A percentile compares a stretch with the other conserved stretches of the same genome.
Conservation (phyloP, 2,888 invertebrate species). For the Athalia circularis region DNA sequence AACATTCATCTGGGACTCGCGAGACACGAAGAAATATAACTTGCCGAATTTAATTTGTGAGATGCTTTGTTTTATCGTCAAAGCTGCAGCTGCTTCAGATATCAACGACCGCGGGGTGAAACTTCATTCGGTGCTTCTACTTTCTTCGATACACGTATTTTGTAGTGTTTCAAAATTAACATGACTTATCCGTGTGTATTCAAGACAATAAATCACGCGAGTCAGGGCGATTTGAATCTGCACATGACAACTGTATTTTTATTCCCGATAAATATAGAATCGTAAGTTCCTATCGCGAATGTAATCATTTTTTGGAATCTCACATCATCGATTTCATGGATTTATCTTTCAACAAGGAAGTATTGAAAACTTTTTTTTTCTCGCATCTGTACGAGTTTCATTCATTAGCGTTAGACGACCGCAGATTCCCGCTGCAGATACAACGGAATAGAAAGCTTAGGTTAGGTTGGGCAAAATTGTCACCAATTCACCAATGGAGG, state of each 20-base stretch:
- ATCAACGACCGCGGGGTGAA: neutral
- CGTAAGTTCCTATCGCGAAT: slow-evolving; percentile 11
- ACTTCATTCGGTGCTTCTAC: neutral
- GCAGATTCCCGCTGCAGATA: slow-evolving; percentile 7
- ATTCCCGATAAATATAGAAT: neutral
- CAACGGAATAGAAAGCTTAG: neutral
- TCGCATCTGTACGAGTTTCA: neutral
- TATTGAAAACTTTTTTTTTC: neutral
- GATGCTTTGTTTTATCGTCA: too few relatives aligned
- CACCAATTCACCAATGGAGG: too few relatives aligned
- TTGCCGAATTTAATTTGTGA: too few relatives aligned
- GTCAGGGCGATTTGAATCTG: neutral
- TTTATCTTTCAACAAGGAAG: neutral
- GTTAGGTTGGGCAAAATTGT: neutral
- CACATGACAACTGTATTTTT: slow-evolving; percentile 1
- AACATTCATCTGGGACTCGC: too few relatives aligned
- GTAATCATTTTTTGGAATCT: too few relatives aligned
- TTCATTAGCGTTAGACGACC: neutral
- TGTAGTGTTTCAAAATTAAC: slow-evolving; percentile 6
- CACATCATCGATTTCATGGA: too few relatives aligned
- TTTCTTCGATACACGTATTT: neutral
- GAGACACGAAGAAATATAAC: too few relatives aligned
- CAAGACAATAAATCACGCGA: slow-evolving; percentile 13
- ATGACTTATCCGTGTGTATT: neutral
- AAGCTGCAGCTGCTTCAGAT: too few relatives aligned